phyloP scores from a whole-genome alignment of 1,140 invertebrate genomes.

The Delia radicum region DNA sequence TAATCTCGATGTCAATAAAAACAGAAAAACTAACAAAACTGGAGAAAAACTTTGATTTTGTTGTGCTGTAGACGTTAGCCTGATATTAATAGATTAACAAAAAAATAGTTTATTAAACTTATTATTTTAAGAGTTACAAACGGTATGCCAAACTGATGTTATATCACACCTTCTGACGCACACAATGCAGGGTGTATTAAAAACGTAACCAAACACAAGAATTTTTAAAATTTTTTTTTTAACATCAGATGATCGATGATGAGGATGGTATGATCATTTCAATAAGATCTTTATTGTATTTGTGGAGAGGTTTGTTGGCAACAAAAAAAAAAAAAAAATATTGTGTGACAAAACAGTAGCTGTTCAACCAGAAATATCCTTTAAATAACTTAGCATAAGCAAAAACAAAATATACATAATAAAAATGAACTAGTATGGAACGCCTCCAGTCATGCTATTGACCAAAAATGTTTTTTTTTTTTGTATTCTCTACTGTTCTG shows the following conservation, averaged over 20 bases:
- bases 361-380: neutral
- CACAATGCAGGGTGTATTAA: neutral
- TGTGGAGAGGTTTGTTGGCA: neutral
- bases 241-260: neutral
- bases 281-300: neutral
- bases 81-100: too few species aligned
- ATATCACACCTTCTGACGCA: neutral
- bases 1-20: too few species aligned
- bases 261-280: neutral
- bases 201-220: neutral
- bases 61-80: too few species aligned
- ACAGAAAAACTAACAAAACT: too few species aligned
- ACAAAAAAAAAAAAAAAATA: neutral
- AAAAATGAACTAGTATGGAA: conserved; percentile 18
- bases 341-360: conserved; percentile 15
- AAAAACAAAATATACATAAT: neutral
- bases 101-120: too few species aligned
- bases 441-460: conserved; percentile 23
- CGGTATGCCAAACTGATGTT: too few species aligned
- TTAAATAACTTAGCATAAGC: too few species aligned
- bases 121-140: too few species aligned
- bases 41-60: too few species aligned
- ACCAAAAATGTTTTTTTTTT: neutral
- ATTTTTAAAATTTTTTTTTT: neutral
- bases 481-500: neutral